Base-by-base conservation (phyloP, 2,888 invertebrate species). In the Trichopria drosophilae region DNA sequence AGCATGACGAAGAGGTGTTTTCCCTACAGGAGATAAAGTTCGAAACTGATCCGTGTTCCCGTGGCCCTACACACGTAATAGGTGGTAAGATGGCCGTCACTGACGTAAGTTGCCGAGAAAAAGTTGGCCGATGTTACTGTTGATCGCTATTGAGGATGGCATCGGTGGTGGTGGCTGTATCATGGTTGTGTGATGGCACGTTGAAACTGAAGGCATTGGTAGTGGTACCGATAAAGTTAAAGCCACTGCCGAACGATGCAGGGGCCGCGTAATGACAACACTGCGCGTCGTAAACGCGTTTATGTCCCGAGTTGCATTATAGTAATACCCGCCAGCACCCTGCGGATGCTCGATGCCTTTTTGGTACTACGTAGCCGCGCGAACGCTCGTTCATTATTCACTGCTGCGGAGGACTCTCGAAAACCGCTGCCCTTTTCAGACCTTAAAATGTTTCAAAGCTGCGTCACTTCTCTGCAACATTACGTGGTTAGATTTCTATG, bases 221-320 rank as follows among this genome's bases (percentile, higher is more conserved):
- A 61, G 64, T 67, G 61, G 65, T 67, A 67, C 63, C 70, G 72
- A 73, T 73, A 73, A 73, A 73, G 69, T 69, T 71, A 69, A 71
- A 72, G 68, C 72, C 71, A 69, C 69, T 65, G 66, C 66, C 63
- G 70, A 71, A 69, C 72, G 69, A 69, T 67, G 67, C 66, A 69
- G 67, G 68, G 68, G 67, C 67, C 68, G 67, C 68, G 72, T 73
- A 75, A 75, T 75, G 73, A 73, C 74, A 73, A 75, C 73, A 72
- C 71, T 73, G 72, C 67, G 70, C 69, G 70, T 74, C 74, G 73
- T 75, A 75, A 75, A 75, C 73, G 69, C 70, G 73, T 75, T 75
- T 74, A 75, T 73, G 74, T 71, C 63, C 73, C 64, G 67, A 71
- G 73, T 72, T 71, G 72, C 72, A 73, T 73, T 73, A 73, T 69